Evolutionary conservation across 2,888 invertebrate species (phyloP).

Genomic region (Diarsia dahlii): DNA sequence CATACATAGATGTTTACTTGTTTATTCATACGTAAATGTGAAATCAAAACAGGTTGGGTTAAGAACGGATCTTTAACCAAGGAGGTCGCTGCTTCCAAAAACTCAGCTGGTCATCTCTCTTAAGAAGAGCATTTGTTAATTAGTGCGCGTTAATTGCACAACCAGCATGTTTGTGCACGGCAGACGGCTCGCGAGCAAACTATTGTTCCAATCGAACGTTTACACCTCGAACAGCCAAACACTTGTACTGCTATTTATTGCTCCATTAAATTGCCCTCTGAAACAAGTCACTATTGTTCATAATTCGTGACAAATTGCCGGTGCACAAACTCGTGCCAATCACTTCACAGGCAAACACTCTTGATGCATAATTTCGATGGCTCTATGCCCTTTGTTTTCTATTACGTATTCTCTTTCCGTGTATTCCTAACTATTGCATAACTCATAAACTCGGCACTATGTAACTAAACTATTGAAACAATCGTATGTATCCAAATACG

Average conservation of each 20-base stretch:
- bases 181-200: slow-evolving; percentile 5
- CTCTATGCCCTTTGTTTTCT: slow-evolving; percentile 6
- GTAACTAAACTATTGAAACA: not conserved
- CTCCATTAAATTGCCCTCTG: slow-evolving; percentile 49
- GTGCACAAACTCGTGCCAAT: not conserved
- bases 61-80: not conserved
- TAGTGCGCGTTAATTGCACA: slow-evolving; percentile 1
- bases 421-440: not conserved
- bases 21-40: slow-evolving; percentile 21
- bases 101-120: not conserved
- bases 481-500: not conserved
- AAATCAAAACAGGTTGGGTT: not conserved
- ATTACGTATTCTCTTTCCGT: not conserved
- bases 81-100: not conserved
- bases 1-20: slow-evolving; percentile 22
- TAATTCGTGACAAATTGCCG: slow-evolving; percentile 46
- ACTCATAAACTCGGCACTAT: not conserved
- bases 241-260: slow-evolving; percentile 48
- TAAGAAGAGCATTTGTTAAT: slow-evolving; percentile 26
- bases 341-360: not conserved
- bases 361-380: slow-evolving; percentile 11
- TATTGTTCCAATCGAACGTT: slow-evolving; percentile 31
- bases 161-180: slow-evolving; percentile 14
- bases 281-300: slow-evolving; percentile 43
- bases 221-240: slow-evolving; percentile 42